Evolutionary conservation across 2,797 vertebrate genomes (phyloP).

Genomic region (Cirrhinus molitorella): DNA sequence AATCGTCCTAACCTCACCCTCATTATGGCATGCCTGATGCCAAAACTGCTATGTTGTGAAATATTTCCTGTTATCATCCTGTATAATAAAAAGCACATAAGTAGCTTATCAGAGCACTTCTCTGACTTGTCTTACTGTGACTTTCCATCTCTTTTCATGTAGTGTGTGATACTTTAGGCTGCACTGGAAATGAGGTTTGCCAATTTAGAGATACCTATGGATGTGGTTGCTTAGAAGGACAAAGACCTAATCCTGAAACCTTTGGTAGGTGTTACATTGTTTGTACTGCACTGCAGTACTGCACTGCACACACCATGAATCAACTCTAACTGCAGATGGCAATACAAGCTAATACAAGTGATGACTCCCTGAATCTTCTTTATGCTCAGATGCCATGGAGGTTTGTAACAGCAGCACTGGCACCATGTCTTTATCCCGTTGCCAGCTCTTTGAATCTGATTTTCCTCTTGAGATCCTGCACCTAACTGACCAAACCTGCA

Average conservation of each 20-base stretch:
- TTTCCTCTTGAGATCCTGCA: slow-evolving; percentile 40
- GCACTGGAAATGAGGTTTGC: slow-evolving; percentile 54
- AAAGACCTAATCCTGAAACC: not conserved
- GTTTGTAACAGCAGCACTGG: slow-evolving; percentile 36
- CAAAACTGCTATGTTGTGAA: no score
- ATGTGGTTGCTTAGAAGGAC: slow-evolving; percentile 53
- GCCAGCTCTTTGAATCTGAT: slow-evolving; percentile 54
- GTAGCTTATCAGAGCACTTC: no score
- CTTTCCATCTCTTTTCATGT: not conserved
- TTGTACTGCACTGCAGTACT: not conserved
- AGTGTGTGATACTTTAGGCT: slow-evolving; percentile 54
- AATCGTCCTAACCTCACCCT: no score
- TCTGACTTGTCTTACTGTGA: not conserved
- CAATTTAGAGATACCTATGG: slow-evolving; percentile 43
- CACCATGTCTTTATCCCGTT: slow-evolving; percentile 41
- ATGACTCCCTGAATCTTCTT: not conserved
- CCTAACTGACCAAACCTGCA: slow-evolving; percentile 38
- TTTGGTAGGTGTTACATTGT: slow-evolving; percentile 44
- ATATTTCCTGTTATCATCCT: no score
- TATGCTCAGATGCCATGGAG: slow-evolving; percentile 28
- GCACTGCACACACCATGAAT: not conserved
- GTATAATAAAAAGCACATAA: no score
- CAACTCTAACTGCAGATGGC: not conserved
- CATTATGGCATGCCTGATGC: no score
- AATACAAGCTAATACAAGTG: no score